phyloP scores from a whole-genome alignment of 2,888 invertebrate species.

The Dynastes grantii region DNA sequence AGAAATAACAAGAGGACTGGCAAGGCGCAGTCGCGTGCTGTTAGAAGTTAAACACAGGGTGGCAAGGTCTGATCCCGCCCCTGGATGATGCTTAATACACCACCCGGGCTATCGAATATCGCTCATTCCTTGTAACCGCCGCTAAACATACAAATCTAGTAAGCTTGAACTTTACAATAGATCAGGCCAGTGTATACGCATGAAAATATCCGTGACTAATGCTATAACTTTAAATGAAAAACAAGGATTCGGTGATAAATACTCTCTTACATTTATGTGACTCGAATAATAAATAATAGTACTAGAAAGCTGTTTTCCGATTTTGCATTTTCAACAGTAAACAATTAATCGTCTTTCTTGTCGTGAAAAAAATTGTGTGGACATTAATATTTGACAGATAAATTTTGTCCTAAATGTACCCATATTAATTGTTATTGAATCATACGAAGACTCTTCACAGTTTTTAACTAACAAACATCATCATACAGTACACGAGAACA shows the following conservation, averaged over 20 bases:
- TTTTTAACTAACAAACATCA: conserved; percentile 11
- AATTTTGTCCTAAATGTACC: too few relatives aligned
- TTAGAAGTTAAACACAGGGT: conserved; percentile 71
- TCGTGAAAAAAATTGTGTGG: background rate
- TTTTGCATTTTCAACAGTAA: background rate
- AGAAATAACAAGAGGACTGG: conserved; percentile 53
- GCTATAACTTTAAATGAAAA: background rate
- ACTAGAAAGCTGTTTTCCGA: too few relatives aligned
- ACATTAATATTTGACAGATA: too few relatives aligned
- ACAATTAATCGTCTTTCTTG: background rate
- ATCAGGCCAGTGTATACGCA: background rate
- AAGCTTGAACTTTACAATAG: conserved; percentile 38
- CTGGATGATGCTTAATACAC: conserved; percentile 64
- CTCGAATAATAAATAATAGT: background rate
- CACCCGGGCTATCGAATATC: conserved; percentile 59
- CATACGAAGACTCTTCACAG: background rate
- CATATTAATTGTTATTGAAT: too few relatives aligned
- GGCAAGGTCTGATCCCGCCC: conserved; percentile 70
- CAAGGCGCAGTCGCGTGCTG: conserved; percentile 65
- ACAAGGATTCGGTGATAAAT: background rate
- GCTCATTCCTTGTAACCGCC: conserved; percentile 63
- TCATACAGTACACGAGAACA: background rate
- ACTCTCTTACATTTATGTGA: background rate
- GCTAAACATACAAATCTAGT: conserved; percentile 60
- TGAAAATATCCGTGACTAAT: conserved; percentile 4